These are phyloP conservation scores for Momotus momota DNA, from an alignment of 2,797 vertebrate genomes.

Conservation along the genomic window DNA sequence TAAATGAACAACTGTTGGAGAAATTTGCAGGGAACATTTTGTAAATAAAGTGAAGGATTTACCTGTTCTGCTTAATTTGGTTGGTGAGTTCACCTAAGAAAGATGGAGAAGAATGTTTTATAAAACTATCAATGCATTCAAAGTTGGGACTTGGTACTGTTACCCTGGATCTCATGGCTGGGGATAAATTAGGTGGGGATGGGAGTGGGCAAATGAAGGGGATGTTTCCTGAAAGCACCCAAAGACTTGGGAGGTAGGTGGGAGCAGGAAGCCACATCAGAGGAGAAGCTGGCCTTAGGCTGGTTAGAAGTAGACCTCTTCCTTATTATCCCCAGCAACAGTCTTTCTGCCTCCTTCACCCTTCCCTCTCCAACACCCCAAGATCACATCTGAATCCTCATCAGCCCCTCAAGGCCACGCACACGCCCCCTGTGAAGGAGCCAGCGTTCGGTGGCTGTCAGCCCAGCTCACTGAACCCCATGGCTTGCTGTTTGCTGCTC, in stretches of 20 bases:
- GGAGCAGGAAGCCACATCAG: not conserved
- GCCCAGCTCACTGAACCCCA: not conserved
- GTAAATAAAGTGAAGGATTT: not conserved
- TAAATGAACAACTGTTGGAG: not conserved
- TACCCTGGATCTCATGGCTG: not conserved
- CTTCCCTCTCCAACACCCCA: not conserved
- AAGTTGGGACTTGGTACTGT: not conserved
- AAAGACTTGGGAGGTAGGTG: not conserved
- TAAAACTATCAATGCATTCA: not conserved
- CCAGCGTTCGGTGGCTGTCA: accelerated
- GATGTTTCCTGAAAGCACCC: not conserved
- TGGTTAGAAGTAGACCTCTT: not conserved
- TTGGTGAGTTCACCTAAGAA: not conserved
- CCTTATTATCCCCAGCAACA: not conserved
- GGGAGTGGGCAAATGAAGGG: not conserved
- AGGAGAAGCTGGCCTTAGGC: not conserved
- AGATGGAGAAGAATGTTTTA: not conserved
- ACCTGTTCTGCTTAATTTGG: not conserved
- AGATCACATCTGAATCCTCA: not conserved
- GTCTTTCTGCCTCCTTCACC: not conserved
- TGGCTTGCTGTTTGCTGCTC: accelerated
- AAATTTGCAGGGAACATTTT: not conserved
- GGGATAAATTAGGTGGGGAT: not conserved
- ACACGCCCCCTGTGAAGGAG: accelerated
- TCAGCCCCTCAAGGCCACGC: not conserved